Evolutionary conservation across 1,140 invertebrate species (phyloP), one percentile per base, ranked within the genome.

Genomic region (Hermetia illucens): DNA sequence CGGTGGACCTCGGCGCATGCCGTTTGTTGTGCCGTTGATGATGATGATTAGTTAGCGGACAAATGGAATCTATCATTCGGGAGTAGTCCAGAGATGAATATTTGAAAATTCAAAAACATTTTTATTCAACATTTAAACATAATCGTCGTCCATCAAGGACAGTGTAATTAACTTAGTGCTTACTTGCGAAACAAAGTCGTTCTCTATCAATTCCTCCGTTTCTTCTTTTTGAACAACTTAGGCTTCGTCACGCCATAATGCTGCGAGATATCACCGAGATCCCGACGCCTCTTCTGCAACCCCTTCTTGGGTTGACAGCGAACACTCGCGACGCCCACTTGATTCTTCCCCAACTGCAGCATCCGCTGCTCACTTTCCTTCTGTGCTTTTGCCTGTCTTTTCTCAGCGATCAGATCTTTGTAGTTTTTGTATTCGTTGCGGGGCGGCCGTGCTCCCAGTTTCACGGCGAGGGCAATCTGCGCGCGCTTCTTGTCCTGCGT

Each of bases 361-460:
- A 70, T 55, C 24, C 68, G 62, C 24, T 64, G 60, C 13, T 48
- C 41, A 21, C 56, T 49, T 27, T 64, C 51, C 19, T 61, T 47
- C 16, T 48, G 51, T 20, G 53, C 34, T 39, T 58, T 55, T 27
- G 61, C 41, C 18, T 61, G 50, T 24, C 60, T 56, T 18, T 52
- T 51, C 44, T 64, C 49, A 51, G 53, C 46, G 47, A 63, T 40
- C 17, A 71, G 37, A 12, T 62, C 54, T 50, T 76, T 76, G 43
- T 78, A 77, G 53, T 75, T 76, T 36, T 61, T 63, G 16, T 50
- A 53, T 21, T 54, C 55, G 33, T 68, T 75, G 45, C 71, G 75
- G 3, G 64, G 65, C 3, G 72, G 66, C 52, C 69, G 74, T 6
- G 74, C 75, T 19, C 74, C 76, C 40, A 79, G 61, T 44, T 67